Base-by-base conservation (phyloP, 2,888 invertebrate species). In the Anthophora plumipes region DNA sequence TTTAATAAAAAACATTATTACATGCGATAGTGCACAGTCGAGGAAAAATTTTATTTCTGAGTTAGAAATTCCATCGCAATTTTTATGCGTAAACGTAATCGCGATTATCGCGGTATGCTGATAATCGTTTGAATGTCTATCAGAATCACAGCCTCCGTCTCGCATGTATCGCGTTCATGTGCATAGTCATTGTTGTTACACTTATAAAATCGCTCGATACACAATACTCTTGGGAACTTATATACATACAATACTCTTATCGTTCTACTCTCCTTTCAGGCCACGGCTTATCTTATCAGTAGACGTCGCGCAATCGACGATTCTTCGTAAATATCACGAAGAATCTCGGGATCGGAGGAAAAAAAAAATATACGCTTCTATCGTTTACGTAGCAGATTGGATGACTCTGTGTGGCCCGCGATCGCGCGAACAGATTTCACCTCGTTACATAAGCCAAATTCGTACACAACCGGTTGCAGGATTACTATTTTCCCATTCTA, bases 231-330 rank as follows among this genome's bases (percentile, higher is more conserved):
- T 57, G 37, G 55, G 11, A 54, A 60, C 67, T 31, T 31, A 31
- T 4, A 31, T 31, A 31, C 31, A 31, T 31, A 31, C 31, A 31
- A 4, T 31, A 31, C 31, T 76, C 74, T 83, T 87, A 86, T 86
- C 86, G 39, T 81, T 67, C 69, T 63, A 83, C 83, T 74, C 75
- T 73, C 66, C 52, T 75, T 81, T 73, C 63, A 43, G 59, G 39
- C 17, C 31, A 31, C 41, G n/a, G 46, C 50, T 79, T 87, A 87
- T 86, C 86, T 86, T 86, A 86, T 86, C 86, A 60, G 50, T 22
- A 72, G 59, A 11, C 66, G 79, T 70, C 73, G 66, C 63, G 57
- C 43, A 68, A 75, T 68, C 74, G 48, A 72, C 20, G 67, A 66
- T 63, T 81, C 69, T 59, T 60, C 74, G 61, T 75, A 83, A 81